Evolutionary conservation across 2,113 vertebrate genomes (phyloP).

Genomic region (Marcusenius ussheri): DNA sequence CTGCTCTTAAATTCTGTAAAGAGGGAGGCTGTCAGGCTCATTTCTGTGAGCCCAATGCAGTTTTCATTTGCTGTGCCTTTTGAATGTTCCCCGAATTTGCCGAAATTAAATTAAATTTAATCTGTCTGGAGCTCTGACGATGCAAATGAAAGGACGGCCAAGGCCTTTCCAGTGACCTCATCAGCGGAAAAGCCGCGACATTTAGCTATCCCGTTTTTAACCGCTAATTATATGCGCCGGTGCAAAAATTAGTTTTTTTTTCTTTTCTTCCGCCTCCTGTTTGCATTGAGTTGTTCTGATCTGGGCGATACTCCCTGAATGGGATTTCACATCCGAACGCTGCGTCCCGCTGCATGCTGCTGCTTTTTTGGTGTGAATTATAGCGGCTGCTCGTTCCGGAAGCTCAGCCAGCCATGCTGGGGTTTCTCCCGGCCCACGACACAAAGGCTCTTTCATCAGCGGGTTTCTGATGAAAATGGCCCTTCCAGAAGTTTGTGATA

Average conservation of each 20-base stretch:
- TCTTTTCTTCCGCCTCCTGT: neutral
- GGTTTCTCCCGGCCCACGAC: neutral
- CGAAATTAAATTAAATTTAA: conserved; percentile 29
- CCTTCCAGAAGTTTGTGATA: conserved; percentile 3
- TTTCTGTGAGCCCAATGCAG: neutral
- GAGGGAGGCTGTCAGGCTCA: neutral
- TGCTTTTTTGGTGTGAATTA: neutral
- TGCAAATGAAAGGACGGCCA: neutral
- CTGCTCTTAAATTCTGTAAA: neutral
- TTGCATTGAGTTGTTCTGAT: neutral
- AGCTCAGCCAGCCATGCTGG: neutral
- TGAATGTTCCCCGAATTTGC: conserved; percentile 21
- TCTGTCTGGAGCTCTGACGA: conserved; percentile 18
- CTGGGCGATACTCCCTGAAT: neutral
- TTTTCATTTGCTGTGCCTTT: conserved; percentile 35
- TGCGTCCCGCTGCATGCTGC: no score
- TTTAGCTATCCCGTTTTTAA: neutral
- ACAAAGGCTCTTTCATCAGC: conserved; percentile 9
- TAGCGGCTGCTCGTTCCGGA: neutral
- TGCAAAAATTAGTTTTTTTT: neutral
- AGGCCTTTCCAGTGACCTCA: conserved; percentile 6
- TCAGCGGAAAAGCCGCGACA: neutral
- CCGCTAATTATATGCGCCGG: neutral
- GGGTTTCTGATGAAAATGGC: conserved; percentile 2
- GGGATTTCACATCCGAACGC: neutral